Evolutionary conservation across 2,888 invertebrate genomes (phyloP).

Genomic region (Timandra comae): DNA sequence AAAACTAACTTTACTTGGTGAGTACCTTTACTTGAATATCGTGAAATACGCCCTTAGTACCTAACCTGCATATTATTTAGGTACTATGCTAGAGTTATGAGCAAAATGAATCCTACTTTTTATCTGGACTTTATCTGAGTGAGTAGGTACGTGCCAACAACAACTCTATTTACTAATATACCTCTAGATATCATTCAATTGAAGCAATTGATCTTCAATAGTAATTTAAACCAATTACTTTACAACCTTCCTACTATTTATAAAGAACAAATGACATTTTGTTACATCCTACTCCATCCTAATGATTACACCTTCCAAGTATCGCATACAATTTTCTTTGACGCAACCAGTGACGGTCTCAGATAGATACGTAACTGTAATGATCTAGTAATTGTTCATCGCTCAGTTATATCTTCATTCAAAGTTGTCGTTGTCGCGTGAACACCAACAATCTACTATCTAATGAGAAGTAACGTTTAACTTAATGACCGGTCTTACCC

Average conservation of each 20-base stretch:
- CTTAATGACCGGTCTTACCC: slow-evolving; percentile 39
- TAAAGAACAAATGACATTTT: neutral
- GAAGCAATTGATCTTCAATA: slow-evolving; percentile 28
- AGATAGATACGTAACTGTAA: slow-evolving; percentile 24
- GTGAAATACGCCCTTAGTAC: no score
- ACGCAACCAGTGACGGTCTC: slow-evolving; percentile 45
- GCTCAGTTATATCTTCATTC: slow-evolving; percentile 1
- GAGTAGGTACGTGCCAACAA: no score
- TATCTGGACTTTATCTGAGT: no score
- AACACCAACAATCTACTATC: slow-evolving; percentile 25
- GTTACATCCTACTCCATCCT: neutral
- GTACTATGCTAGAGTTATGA: no score
- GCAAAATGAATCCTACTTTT: no score
- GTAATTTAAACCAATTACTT: neutral
- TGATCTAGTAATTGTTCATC: slow-evolving; percentile 25
- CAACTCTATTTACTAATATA: no score
- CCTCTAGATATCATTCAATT: no score
- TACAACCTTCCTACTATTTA: neutral
- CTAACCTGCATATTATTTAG: no score
- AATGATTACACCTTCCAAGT: neutral
- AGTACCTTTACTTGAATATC: no score
- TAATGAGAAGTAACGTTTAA: slow-evolving; percentile 27
- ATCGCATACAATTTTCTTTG: slow-evolving; percentile 18
- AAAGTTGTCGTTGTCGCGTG: slow-evolving; percentile 15
- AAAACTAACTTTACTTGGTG: no score